Conservation (phyloP, 2,113 vertebrate species). For the Echinops telfairi region DNA sequence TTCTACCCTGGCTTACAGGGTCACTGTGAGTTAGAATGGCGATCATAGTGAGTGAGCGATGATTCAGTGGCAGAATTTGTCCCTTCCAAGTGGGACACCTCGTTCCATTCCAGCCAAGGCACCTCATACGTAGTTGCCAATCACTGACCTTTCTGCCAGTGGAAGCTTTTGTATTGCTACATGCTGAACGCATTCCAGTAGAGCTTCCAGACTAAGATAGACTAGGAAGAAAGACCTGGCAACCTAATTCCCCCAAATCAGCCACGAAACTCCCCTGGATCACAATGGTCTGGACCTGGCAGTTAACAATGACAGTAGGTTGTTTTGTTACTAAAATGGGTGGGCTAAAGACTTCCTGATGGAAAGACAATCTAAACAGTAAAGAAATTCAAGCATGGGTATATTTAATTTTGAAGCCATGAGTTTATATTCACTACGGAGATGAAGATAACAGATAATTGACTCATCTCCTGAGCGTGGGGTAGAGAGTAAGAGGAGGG, state of each 20-base stretch:
- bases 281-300: background rate
- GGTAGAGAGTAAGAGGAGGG: background rate
- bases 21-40: too few species aligned
- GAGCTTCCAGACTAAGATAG: background rate
- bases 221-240: background rate
- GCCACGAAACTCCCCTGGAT: background rate
- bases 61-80: background rate
- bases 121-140: background rate
- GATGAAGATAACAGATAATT: background rate
- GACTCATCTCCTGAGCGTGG: background rate
- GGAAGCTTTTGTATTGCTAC: background rate
- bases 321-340: background rate
- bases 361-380: background rate
- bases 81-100: background rate
- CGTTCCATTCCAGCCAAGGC: background rate
- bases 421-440: background rate
- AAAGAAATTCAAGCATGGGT: background rate
- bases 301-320: background rate
- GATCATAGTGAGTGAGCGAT: background rate
- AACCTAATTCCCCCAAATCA: background rate
- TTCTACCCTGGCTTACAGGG: too few species aligned
- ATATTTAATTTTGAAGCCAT: background rate
- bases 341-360: background rate
- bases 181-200: background rate
- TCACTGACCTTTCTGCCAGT: background rate